Evolutionary conservation across 2,113 vertebrate genomes (phyloP).

Genomic region (Lanius collurio): DNA sequence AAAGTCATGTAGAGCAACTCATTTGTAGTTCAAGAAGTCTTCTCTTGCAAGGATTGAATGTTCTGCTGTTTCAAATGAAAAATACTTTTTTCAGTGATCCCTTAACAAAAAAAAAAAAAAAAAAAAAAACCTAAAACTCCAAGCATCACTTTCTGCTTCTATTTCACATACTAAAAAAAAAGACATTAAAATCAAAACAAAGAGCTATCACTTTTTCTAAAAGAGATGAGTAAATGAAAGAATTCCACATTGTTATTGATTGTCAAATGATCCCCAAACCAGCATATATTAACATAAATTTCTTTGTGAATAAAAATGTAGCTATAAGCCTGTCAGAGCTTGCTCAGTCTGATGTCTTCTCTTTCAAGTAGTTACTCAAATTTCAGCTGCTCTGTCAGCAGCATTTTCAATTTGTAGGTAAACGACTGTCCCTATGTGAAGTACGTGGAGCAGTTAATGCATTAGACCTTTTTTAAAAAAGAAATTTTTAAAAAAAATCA

Average conservation of each 20-base stretch:
- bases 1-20: background rate
- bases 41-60: background rate
- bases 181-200: background rate
- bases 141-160: background rate
- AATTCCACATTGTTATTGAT: background rate
- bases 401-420: background rate
- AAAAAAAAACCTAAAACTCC: background rate
- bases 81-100: background rate
- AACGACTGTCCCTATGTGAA: background rate
- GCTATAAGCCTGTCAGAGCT: background rate
- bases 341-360: background rate
- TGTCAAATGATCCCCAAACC: background rate
- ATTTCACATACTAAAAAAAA: background rate
- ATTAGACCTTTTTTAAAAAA: background rate
- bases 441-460: background rate
- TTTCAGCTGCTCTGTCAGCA: background rate
- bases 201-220: background rate
- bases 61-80: background rate
- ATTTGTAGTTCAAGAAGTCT: conserved; percentile 8
- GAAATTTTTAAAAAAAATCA: background rate
- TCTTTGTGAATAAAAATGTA: background rate
- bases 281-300: background rate
- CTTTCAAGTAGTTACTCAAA: background rate
- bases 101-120: background rate
- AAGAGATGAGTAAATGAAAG: background rate